Conservation (phyloP, 2,113 vertebrate species). For the Melanerpes formicivorus region DNA sequence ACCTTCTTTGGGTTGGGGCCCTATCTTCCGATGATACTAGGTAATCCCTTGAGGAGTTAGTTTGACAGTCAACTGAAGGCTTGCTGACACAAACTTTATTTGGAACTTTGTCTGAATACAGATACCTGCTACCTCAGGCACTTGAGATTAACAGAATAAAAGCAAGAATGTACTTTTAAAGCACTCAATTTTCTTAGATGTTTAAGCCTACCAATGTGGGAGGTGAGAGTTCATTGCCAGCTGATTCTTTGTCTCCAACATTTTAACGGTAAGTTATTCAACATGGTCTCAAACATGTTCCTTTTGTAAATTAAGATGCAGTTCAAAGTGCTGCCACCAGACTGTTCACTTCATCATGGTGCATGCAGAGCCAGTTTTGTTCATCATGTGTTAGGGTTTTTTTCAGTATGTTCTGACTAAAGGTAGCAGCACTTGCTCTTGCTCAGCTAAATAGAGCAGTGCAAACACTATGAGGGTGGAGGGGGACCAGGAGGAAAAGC, state of each 20-base stretch:
- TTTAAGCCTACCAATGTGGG: background rate
- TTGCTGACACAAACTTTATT: background rate
- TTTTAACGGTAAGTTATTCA: no score
- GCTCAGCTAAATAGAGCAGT: background rate
- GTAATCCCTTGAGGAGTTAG: background rate
- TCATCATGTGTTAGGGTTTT: no score
- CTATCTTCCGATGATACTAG: background rate
- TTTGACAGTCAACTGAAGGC: background rate
- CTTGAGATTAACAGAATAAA: background rate
- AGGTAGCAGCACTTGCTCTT: background rate
- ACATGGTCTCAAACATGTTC: no score
- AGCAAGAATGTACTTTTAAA: background rate
- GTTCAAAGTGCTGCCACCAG: background rate
- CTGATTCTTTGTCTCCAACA: background rate
- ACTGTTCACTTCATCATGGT: fast-evolving
- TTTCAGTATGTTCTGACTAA: background rate
- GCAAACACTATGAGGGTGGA: background rate
- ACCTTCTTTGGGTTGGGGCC: background rate
- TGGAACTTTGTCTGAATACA: background rate
- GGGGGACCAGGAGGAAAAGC: background rate
- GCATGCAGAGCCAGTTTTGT: fast-evolving
- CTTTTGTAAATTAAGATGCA: background rate
- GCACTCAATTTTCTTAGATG: background rate
- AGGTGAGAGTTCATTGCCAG: background rate
- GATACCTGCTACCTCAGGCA: background rate